Conservation (phyloP, 2,888 invertebrate genomes). For the Phragmatobia fuliginosa region DNA sequence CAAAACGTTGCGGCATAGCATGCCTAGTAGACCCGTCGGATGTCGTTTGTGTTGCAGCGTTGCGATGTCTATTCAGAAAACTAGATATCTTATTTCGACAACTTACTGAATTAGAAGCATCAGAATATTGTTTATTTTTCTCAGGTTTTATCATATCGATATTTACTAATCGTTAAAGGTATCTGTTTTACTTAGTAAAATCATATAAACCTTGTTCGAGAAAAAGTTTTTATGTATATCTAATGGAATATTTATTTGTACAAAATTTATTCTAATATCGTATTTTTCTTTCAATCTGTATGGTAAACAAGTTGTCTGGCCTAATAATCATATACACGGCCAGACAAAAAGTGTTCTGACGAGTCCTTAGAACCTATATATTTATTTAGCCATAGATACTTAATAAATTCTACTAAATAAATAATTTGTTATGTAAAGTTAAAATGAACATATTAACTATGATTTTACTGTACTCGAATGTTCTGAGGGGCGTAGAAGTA, state of each 20-base stretch:
- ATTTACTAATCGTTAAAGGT: neutral
- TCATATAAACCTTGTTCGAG: neutral
- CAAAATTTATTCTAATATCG: neutral
- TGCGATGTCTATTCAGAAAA: constrained; percentile 34
- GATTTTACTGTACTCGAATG: neutral
- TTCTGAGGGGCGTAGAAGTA: neutral
- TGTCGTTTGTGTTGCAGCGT: constrained; percentile 31
- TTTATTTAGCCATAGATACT: neutral
- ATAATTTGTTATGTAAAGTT: neutral
- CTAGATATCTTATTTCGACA: neutral
- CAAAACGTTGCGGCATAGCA: constrained; percentile 53
- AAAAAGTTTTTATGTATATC: neutral
- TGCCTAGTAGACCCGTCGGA: constrained; percentile 49
- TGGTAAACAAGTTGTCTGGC: neutral
- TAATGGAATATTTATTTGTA: neutral
- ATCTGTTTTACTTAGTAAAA: neutral
- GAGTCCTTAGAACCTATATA: neutral
- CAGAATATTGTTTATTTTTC: neutral
- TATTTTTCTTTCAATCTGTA: neutral
- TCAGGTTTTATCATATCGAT: neutral
- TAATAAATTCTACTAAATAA: neutral
- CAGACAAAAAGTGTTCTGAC: no score
- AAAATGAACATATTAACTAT: neutral
- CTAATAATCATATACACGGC: no score
- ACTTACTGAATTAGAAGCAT: neutral